A percentile compares a stretch with the other conserved stretches of the same genome.
Evolutionary conservation across 2,113 vertebrate genomes (phyloP).

Genomic region (Thymallus thymallus): DNA sequence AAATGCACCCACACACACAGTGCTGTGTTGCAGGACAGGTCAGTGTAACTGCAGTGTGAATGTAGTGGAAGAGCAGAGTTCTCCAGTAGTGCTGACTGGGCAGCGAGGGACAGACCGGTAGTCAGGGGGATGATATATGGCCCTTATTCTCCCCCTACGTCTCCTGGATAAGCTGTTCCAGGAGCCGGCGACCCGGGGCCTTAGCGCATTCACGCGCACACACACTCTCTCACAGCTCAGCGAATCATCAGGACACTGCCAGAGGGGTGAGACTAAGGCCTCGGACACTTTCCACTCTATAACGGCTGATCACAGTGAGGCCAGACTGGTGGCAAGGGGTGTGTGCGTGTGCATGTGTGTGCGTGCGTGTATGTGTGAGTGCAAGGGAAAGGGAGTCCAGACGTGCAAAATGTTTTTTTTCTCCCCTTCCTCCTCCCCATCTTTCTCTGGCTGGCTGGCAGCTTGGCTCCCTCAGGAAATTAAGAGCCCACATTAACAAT

Average conservation of each 20-base stretch:
- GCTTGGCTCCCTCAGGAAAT: conserved; percentile 41
- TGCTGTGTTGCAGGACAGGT: no score
- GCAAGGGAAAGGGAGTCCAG: neutral
- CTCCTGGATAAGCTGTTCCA: conserved; percentile 31
- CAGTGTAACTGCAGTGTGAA: conserved; percentile 9
- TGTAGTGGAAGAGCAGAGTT: conserved; percentile 3
- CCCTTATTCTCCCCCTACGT: conserved; percentile 15
- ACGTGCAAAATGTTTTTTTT: conserved; percentile 13
- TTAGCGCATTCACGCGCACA: no score
- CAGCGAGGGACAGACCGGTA: conserved; percentile 26
- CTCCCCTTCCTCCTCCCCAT: neutral
- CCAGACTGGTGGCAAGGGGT: neutral
- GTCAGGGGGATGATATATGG: conserved; percentile 42
- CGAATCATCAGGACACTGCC: neutral
- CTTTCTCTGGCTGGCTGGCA: neutral
- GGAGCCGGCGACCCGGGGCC: conserved; percentile 9
- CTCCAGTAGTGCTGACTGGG: conserved; percentile 11
- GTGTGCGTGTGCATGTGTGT: conserved; percentile 13
- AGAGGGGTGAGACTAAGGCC: neutral
- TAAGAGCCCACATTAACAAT: conserved; percentile 18
- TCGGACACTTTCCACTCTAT: neutral
- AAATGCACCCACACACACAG: neutral
- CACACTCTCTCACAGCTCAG: neutral
- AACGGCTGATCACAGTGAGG: neutral
- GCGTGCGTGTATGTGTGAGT: conserved; percentile 8